Conservation (phyloP, 2,797 vertebrate genomes). For the Argyrosomus regius region DNA sequence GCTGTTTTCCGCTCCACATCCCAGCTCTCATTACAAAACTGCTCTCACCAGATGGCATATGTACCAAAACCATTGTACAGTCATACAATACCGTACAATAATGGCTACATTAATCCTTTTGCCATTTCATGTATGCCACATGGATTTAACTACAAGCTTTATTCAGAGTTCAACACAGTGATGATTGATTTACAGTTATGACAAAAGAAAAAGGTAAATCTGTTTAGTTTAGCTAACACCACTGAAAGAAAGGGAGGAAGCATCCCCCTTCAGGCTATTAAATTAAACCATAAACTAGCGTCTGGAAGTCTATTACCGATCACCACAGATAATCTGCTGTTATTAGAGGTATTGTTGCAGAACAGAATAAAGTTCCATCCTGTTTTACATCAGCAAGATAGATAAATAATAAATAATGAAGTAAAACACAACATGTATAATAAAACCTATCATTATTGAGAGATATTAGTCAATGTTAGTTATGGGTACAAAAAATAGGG, state of each 20-base stretch:
- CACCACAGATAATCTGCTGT: conserved; percentile 29
- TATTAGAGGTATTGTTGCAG: conserved; percentile 5
- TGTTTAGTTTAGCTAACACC: not conserved
- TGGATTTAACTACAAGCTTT: conserved; percentile 4
- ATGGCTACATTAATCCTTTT: conserved; percentile 5
- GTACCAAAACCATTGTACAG: conserved; percentile 8
- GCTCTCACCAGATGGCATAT: conserved; percentile 50
- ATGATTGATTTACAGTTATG: not conserved
- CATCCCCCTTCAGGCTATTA: not conserved
- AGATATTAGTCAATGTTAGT: not conserved
- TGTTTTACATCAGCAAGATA: conserved; percentile 16
- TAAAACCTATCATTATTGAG: not conserved
- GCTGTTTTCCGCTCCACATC: conserved; percentile 34
- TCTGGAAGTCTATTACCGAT: conserved; percentile 23
- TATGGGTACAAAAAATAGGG: conserved; percentile 1
- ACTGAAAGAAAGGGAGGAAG: conserved; percentile 31
- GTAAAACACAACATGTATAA: not conserved
- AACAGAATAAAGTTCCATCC: conserved; percentile 15
- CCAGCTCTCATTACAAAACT: conserved; percentile 38
- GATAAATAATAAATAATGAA: not conserved
- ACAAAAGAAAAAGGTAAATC: not conserved
- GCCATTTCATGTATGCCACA: conserved; percentile 1
- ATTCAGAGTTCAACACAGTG: not conserved
- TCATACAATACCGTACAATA: conserved; percentile 2
- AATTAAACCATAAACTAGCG: conserved; percentile 38